Percentiles rank a stretch among this genome's conserved stretches.
Evolutionary conservation across 2,113 vertebrate genomes (phyloP).

Genomic region (Sturnira hondurensis): DNA sequence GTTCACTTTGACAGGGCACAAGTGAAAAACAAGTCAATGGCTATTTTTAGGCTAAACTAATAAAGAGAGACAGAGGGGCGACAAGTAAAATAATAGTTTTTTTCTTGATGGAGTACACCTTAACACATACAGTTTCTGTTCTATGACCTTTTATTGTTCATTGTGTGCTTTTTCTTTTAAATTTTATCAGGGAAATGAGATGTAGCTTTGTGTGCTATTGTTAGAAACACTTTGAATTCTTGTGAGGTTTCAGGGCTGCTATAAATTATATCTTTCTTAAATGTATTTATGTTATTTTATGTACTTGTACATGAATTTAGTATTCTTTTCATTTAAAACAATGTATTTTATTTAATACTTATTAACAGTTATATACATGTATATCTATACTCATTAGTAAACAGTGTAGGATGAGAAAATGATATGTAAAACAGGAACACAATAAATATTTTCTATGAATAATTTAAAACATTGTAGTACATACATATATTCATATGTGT

Average conservation of each 20-base stretch:
- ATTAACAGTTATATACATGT: neutral
- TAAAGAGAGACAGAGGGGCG: conserved; percentile 44
- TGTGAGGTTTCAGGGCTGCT: neutral
- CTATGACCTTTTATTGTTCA: neutral
- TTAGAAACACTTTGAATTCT: neutral
- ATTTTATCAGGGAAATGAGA: neutral
- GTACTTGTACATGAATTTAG: neutral
- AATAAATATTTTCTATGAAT: neutral
- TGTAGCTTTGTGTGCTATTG: neutral
- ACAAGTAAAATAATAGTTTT: conserved; percentile 12
- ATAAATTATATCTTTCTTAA: neutral
- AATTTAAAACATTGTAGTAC: neutral
- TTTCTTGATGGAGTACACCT: neutral
- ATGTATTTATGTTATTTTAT: neutral
- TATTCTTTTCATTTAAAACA: neutral
- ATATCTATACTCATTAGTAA: neutral
- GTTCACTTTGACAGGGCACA: conserved; percentile 55
- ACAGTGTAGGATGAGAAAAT: neutral
- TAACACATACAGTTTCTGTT: neutral
- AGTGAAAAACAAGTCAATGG: conserved; percentile 53
- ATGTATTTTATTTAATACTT: neutral
- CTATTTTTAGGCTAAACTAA: conserved; percentile 68
- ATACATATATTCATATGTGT: neutral
- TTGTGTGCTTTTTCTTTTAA: neutral
- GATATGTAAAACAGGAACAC: neutral